Evolutionary conservation across 2,888 invertebrate genomes (phyloP).

Genomic region (Ormyrus pomaceus): DNA sequence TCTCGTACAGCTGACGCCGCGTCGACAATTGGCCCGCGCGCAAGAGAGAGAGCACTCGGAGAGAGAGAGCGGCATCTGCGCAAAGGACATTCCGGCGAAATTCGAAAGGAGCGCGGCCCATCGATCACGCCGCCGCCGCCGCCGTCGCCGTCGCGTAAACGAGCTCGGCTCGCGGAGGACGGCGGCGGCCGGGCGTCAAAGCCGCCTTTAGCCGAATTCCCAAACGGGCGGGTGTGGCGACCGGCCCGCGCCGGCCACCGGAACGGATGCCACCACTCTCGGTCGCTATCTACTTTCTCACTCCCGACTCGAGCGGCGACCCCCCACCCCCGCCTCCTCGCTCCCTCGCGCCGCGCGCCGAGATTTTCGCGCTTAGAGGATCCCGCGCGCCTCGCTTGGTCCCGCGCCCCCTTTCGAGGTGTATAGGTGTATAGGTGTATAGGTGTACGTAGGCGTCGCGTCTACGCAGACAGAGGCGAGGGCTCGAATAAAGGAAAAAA

Average conservation of each 20-base stretch:
- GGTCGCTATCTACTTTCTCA: slow-evolving; percentile 17
- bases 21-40: slow-evolving; percentile 31
- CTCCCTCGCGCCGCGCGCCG: slow-evolving; percentile 12
- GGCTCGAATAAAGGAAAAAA: too few relatives aligned
- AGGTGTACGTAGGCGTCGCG: neutral
- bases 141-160: too few relatives aligned
- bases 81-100: slow-evolving; percentile 6
- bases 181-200: slow-evolving; percentile 48
- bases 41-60: neutral
- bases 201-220: slow-evolving; percentile 68
- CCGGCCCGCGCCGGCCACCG: slow-evolving; percentile 73
- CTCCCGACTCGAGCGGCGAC: slow-evolving; percentile 28
- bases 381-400: neutral
- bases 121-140: too few relatives aligned
- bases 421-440: neutral
- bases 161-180: too few relatives aligned
- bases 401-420: neutral
- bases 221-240: slow-evolving; percentile 76
- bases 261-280: slow-evolving; percentile 67
- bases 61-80: slow-evolving; percentile 58
- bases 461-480: slow-evolving; percentile 51
- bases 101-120: too few relatives aligned
- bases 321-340: slow-evolving; percentile 17
- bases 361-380: slow-evolving; percentile 51
- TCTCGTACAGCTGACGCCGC: slow-evolving; percentile 44